Percentiles rank a stretch among this genome's conserved stretches.
phyloP scores from a whole-genome alignment of 2,888 invertebrate genomes.

The Cryptocephalus primarius region DNA sequence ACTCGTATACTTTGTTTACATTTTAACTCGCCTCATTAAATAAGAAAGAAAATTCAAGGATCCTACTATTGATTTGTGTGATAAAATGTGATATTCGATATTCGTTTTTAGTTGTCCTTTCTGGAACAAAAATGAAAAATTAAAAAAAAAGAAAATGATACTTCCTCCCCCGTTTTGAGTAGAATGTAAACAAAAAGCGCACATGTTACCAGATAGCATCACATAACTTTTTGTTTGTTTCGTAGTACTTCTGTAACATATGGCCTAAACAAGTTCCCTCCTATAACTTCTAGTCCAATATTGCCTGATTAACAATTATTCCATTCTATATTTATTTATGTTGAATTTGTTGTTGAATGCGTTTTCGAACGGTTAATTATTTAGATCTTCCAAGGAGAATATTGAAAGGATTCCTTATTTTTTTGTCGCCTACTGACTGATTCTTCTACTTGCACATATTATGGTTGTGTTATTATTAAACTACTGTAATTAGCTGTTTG shows the following conservation, averaged over 20 bases:
- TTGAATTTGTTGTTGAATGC: conserved; percentile 6
- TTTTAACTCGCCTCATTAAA: not conserved
- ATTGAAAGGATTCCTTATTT: too few relatives aligned
- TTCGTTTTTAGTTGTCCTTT: too few relatives aligned
- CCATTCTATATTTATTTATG: conserved; percentile 20
- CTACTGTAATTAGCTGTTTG: too few relatives aligned
- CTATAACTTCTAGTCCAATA: conserved; percentile 37
- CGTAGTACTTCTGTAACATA: conserved; percentile 22
- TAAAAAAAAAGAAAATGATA: too few relatives aligned
- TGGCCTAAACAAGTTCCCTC: conserved; percentile 41
- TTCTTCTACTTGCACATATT: too few relatives aligned
- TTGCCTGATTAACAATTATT: conserved; percentile 27
- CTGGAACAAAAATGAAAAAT: too few relatives aligned
- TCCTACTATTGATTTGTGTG: not conserved
- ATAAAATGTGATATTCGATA: not conserved
- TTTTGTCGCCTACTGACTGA: too few relatives aligned
- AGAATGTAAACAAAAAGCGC: conserved; percentile 9
- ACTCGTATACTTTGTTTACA: not conserved
- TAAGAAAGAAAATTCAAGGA: too few relatives aligned
- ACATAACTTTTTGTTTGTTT: conserved; percentile 20
- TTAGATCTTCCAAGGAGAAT: too few relatives aligned
- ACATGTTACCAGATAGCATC: conserved; percentile 22
- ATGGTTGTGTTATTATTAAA: too few relatives aligned
- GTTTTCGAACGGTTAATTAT: not conserved
- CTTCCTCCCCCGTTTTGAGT: not conserved